phyloP scores from a whole-genome alignment of 1,140 invertebrate species.

The Pristionchus pacificus region DNA sequence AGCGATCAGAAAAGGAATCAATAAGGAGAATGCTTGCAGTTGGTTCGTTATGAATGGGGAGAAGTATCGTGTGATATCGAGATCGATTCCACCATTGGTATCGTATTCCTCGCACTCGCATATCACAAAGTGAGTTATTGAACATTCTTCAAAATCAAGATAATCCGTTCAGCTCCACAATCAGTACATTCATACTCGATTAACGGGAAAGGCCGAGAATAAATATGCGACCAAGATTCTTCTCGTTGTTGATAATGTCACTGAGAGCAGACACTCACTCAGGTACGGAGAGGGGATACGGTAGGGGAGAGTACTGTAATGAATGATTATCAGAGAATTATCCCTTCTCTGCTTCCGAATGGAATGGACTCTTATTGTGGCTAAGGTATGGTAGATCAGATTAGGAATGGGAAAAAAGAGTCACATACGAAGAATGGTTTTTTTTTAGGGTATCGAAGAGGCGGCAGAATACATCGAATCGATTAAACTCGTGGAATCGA shows the following conservation, averaged over 20 bases:
- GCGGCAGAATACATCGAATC: conserved; percentile 56
- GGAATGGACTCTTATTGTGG: conserved; percentile 49
- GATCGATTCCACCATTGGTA: conserved; percentile 38
- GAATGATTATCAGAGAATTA: conserved; percentile 47
- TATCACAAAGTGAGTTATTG: conserved; percentile 1
- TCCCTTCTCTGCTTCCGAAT: conserved; percentile 54
- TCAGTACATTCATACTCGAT: conserved; percentile 49
- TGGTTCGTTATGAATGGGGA: conserved; percentile 56
- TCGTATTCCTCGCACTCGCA: conserved; percentile 45
- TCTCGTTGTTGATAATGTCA: conserved; percentile 49
- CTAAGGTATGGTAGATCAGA: not conserved
- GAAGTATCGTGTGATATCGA: conserved; percentile 52
- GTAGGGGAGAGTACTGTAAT: no score
- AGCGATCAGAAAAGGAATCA: not conserved
- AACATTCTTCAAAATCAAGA: not conserved
- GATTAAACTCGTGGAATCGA: conserved; percentile 49
- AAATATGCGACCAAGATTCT: conserved; percentile 36
- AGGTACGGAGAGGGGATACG: no score
- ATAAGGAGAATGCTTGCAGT: conserved; percentile 20
- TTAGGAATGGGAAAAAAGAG: not conserved
- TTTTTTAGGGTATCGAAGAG: conserved; percentile 39
- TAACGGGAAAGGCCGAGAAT: conserved; percentile 34
- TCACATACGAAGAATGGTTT: conserved; percentile 4
- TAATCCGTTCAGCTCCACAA: conserved; percentile 43
- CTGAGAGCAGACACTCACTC: conserved; percentile 47